phyloP scores from a whole-genome alignment of 1,140 invertebrate species.

The Trachymyrmex cornetzi region DNA sequence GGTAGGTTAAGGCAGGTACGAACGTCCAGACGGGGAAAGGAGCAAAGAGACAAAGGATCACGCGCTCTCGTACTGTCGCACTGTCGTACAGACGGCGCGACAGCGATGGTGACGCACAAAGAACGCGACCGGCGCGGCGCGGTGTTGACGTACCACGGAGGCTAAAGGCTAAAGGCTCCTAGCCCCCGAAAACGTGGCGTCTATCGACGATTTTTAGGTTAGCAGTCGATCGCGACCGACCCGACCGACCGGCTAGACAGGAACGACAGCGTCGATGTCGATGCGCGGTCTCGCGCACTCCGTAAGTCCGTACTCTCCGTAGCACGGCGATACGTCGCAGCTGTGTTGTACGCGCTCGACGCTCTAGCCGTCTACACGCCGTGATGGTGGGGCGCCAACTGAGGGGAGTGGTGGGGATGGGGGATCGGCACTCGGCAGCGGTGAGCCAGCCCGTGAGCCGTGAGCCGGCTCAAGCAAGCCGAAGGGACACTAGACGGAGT shows the following conservation, averaged over 20 bases:
- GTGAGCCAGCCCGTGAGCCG: too few species aligned
- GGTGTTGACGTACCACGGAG: conserved; percentile 8
- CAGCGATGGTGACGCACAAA: conserved; percentile 1
- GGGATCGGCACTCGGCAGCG: conserved; percentile 51
- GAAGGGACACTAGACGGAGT: conserved; percentile 55
- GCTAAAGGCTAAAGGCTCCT: too few species aligned
- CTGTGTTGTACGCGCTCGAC: conserved; percentile 53
- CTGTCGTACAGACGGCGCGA: too few species aligned
- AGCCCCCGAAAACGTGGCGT: too few species aligned
- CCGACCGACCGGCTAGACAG: conserved; percentile 15
- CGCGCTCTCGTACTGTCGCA: conserved; percentile 7
- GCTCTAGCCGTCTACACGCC: conserved; percentile 42
- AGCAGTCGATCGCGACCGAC: conserved; percentile 23
- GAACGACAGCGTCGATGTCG: conserved; percentile 60
- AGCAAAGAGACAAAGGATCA: neutral
- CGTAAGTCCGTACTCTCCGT: conserved; percentile 53
- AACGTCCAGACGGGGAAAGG: neutral
- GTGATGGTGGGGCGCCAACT: conserved; percentile 36
- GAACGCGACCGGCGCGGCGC: conserved; percentile 27
- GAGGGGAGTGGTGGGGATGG: conserved; percentile 28
- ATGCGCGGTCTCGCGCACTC: conserved; percentile 68
- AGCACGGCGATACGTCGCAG: conserved; percentile 66
- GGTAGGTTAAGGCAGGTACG: conserved; percentile 4
- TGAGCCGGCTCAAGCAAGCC: conserved; percentile 50
- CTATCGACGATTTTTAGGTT: conserved; percentile 57